Base-by-base conservation (phyloP, 2,888 invertebrate species). In the Hypena proboscidalis region DNA sequence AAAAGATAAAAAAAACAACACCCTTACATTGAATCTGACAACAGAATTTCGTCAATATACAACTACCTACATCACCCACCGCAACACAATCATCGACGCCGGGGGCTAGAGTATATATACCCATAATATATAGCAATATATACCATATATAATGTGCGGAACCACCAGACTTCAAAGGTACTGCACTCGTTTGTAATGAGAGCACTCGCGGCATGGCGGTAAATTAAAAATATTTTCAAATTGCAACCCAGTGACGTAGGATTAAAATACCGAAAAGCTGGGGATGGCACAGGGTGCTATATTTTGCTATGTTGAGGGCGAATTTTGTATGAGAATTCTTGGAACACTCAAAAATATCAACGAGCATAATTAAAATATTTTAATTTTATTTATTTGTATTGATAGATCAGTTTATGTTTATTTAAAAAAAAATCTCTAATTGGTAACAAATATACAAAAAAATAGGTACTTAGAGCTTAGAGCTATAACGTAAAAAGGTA, bases 141-240 rank as follows among this genome's bases (percentile, higher is more conserved):
- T 39, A 36, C 51, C 34, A 43, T 51, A 44, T 37, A 56, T 56
- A 56, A 63, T 46, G 47, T 56, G 42, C 33, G 11, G 31, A 38
- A 15, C 65, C 63, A 58, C 62, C 63, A 57, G 63, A 78, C 79
- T 71, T 82, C 81, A 81, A 82, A 82, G 77, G 73, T 67, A 56
- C 31, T 48, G 57, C 62, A 62, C 56, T 57, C 57, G 65, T 33
- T 35, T 58, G 67, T 74, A 76, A 77, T 77, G 77, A 77, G 77
- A 80, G 76, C 68, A 72, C 76, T 63, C 37, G 52, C 41, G 37
- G 43, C 20, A 43, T 59, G 59, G 67, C 58, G 70, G 67, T 72
- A 76, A 78, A 83, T 83, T 80, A 80, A 81, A 81, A 82, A 80
- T 81, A 82, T 81, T 80, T 80, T 73, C 63, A 73, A 78, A 76